phyloP scores from a whole-genome alignment of 2,888 invertebrate genomes.

The Scrobipalpa costella region DNA sequence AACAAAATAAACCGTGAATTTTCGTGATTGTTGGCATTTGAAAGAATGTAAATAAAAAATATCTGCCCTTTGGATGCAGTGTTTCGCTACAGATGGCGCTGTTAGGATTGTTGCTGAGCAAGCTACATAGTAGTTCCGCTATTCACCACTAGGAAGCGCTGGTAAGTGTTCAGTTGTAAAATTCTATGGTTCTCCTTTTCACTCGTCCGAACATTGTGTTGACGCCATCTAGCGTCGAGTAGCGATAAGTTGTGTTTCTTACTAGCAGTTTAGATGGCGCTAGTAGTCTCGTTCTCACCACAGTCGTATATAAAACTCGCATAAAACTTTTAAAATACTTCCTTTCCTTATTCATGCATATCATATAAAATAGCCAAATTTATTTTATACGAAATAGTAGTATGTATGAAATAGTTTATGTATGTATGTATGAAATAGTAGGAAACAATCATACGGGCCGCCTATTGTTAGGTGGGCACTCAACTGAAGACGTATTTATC shows the following conservation, averaged over 20 bases:
- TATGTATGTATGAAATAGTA: too few species aligned
- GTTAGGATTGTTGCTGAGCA: constrained; percentile 58
- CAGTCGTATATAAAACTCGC: neutral
- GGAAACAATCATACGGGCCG: too few species aligned
- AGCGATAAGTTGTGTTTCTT: constrained; percentile 36
- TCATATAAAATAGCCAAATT: too few species aligned
- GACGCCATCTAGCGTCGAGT: constrained; percentile 55
- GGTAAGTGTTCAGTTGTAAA: constrained; percentile 54
- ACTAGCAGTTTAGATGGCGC: constrained; percentile 49
- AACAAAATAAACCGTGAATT: constrained; percentile 54
- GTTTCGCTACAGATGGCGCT: constrained; percentile 69
- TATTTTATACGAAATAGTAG: neutral
- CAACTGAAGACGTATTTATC: too few species aligned
- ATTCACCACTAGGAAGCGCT: constrained; percentile 61
- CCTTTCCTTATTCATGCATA: too few species aligned
- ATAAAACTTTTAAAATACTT: too few species aligned
- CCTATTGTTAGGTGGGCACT: too few species aligned
- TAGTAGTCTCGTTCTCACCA: constrained; percentile 32
- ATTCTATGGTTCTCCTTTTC: neutral
- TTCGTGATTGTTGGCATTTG: constrained; percentile 37
- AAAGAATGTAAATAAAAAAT: constrained; percentile 42
- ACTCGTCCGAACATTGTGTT: neutral
- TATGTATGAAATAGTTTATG: too few species aligned
- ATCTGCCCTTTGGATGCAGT: constrained; percentile 78
- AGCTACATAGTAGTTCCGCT: constrained; percentile 56